phyloP scores from a whole-genome alignment of 2,888 invertebrate genomes.

The Apotomis capreana region DNA sequence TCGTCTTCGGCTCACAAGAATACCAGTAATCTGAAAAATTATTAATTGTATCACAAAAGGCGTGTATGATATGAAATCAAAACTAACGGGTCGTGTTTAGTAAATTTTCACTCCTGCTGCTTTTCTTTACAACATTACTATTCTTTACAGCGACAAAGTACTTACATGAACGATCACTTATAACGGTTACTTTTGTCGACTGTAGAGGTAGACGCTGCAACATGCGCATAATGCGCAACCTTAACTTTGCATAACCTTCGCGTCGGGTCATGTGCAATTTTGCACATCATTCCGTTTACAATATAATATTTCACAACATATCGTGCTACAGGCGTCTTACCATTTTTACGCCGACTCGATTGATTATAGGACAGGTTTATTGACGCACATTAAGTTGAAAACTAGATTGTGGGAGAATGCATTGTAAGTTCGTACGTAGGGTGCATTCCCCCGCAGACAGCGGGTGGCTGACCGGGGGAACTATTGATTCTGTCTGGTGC shows the following conservation, averaged over 20 bases:
- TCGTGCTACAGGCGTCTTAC: constrained; percentile 1
- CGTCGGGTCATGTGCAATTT: constrained; percentile 13
- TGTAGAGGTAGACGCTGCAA: no score
- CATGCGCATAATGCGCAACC: background rate
- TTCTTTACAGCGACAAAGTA: no score
- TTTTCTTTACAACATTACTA: no score
- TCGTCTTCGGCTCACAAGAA: no score
- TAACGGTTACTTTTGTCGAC: no score
- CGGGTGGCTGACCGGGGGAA: constrained; percentile 58
- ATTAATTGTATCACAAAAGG: no score
- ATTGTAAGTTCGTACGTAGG: constrained; percentile 52
- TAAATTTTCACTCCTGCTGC: no score
- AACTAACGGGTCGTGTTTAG: no score
- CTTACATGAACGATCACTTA: no score
- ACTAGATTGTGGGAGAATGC: constrained; percentile 27
- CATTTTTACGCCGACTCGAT: constrained; percentile 17
- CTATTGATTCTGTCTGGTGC: constrained; percentile 78
- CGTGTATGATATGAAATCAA: background rate
- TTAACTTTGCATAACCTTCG: constrained; percentile 14
- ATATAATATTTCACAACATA: constrained; percentile 19
- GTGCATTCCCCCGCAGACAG: constrained; percentile 60
- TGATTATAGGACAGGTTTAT: constrained; percentile 21
- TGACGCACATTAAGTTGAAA: constrained; percentile 18
- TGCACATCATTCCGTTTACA: constrained; percentile 17
- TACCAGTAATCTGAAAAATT: no score